A percentile compares a stretch with the other conserved stretches of the same genome.
Evolutionary conservation across 53 echinoderm and acorn worm species (phyloP).

Genomic region (Stichopus horrens): DNA sequence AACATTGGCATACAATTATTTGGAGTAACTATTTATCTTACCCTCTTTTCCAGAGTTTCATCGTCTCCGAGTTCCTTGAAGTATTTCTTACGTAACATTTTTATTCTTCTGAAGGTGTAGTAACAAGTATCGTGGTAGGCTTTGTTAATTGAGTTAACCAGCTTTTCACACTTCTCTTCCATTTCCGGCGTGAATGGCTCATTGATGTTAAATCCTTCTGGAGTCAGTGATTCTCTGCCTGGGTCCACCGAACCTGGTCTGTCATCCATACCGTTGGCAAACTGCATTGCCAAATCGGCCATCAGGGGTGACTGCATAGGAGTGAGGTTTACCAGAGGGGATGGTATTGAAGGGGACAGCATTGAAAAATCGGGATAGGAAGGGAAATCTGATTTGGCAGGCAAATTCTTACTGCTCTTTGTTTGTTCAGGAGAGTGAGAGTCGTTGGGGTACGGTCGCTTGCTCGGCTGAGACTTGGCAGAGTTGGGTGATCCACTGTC

Average conservation of each 20-base stretch:
- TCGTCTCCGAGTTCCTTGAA: conserved; percentile 83
- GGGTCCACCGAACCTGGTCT: conserved; percentile 52
- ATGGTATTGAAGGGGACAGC: conserved; percentile 75
- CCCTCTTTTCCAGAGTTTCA: conserved; percentile 68
- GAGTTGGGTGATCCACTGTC: conserved; percentile 52
- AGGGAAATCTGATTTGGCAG: conserved; percentile 66
- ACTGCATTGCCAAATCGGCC: conserved; percentile 48
- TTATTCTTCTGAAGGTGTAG: conserved; percentile 92
- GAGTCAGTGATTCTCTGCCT: conserved; percentile 55
- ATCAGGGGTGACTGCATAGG: conserved; percentile 60
- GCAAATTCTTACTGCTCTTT: conserved; percentile 60
- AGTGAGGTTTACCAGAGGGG: conserved; percentile 51
- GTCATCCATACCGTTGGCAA: conserved; percentile 50
- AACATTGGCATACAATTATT: no score
- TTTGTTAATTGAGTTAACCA: conserved; percentile 86
- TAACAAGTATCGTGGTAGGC: conserved; percentile 97
- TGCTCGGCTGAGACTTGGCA: conserved; percentile 57
- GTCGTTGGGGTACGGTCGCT: conserved; percentile 65
- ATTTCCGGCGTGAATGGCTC: conserved; percentile 87
- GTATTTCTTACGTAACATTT: conserved; percentile 79
- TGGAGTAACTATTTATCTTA: conserved; percentile 49
- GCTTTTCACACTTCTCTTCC: conserved; percentile 72
- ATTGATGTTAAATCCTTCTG: conserved; percentile 78
- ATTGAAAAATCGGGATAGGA: conserved; percentile 66
- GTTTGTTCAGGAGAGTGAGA: conserved; percentile 76